Evolutionary conservation across 2,888 invertebrate species (phyloP), one percentile per base, ranked within the genome.

Genomic region (Bombyx huttoni): DNA sequence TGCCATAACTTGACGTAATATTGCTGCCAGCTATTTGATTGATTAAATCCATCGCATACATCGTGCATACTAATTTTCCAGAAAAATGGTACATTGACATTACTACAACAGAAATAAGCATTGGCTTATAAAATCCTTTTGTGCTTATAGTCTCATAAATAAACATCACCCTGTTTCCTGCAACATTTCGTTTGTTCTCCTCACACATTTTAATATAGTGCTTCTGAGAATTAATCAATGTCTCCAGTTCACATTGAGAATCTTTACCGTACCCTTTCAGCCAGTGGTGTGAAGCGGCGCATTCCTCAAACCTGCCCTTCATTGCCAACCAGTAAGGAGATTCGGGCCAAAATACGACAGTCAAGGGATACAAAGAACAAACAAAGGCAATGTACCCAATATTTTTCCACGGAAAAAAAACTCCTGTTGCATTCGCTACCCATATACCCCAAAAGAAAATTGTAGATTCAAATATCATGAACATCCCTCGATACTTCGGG

Each of bases 251-350:
- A 13, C 55, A 65, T 53, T 72, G 68, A 1, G 75, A 63, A 40
- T 64, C 62, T 13, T 57, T 58, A 34, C 56, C 61, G 24, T 52
- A 54, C 7, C 78, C 78, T 58, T 76, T 73, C 3, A 78, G 54
- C 71, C 73, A 71, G 47, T 62, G 63, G 50, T 71, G 74, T 0
- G 73, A 62, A 9, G 53, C 54, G 3, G 65, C 68, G 52, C 77
- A 71, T 53, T 74, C 73, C 0, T 73, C 68, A 24, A 68, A 75
- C 45, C 68, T 64, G 13, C 73, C 71, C 51, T 68, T 72, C 56
- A 73, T 68, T 8, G 75, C 77, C 8, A 78, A 59, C 77, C 78
- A 78, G 45, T 70, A 67, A 0, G 75, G 78, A 3, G 75, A 75
- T 53, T 75, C 75, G 0, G 75, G 74, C 73, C 72, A 67, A 34